Evolutionary conservation across 1,140 invertebrate genomes (phyloP), one percentile per base, ranked within the genome.

Genomic region (Samia ricini): DNA sequence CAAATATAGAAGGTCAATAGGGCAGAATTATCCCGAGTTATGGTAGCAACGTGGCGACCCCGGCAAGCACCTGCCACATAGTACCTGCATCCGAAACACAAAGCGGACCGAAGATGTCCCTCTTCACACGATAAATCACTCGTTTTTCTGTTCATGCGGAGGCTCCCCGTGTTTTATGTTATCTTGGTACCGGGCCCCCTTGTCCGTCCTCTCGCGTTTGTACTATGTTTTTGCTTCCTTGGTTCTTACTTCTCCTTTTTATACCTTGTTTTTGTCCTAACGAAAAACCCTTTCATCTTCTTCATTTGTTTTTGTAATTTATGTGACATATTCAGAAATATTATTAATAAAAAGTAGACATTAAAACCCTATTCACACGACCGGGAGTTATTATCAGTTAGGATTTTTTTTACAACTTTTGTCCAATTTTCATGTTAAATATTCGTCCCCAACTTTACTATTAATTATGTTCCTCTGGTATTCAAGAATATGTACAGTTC

Each of bases 51-150:
- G 15, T 52, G 51, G 51, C 19, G 20, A 52, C 51, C 51, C 20
- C 19, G 22, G n/a, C 20, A 23, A 23, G 51, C 51, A 52, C 51
- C 51, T 42, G 24, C 21, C 54, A 19, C 76, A 79, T 73, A 79
- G 72, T 74, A 74, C 74, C 75, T 82, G 77, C 72, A 76, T 70
- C 69, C 70, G 73, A 77, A 74, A 66, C 66, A 67, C 72, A 78
- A 79, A 71, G 66, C 64, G 71, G 68, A 63, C 73, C 70, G 75
- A 77, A 77, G 82, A 79, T 85, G 85, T 85, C 78, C 65, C 77
- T 20, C 56, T 88, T 88, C 85, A 77, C 85, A 88, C 85, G 76
- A 86, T 88, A 88, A 88, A 88, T 88, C 85, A 88, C 80, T 74
- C 66, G 66, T 83, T 85, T 85, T 83, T 82, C 74, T 79, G 72